These are phyloP conservation scores for Lottia scabra DNA, from an alignment of 2,888 invertebrate genomes.

Conservation along the genomic window DNA sequence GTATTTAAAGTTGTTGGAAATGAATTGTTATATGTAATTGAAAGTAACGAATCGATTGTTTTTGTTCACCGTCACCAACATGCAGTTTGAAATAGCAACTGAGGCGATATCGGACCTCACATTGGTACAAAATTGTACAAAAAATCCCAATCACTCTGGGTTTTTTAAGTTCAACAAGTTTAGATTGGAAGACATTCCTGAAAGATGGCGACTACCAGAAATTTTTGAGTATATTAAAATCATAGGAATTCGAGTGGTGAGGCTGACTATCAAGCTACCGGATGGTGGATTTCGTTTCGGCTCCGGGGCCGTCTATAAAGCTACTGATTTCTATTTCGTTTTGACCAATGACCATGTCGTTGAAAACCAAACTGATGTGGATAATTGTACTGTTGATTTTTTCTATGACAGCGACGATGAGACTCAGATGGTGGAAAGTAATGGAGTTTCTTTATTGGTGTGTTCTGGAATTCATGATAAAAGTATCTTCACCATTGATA, in stretches of 20 bases:
- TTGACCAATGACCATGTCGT: neutral
- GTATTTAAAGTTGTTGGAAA: too few relatives aligned
- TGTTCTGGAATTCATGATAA: neutral
- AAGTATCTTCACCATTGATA: neutral
- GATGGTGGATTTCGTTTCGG: neutral
- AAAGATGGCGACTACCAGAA: neutral
- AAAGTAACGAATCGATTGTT: too few relatives aligned
- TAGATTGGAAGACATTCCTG: neutral
- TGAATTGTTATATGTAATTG: too few relatives aligned
- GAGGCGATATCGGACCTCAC: neutral
- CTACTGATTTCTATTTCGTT: neutral
- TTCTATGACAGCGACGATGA: neutral
- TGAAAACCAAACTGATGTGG: neutral
- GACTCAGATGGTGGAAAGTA: neutral
- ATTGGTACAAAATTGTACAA: neutral
- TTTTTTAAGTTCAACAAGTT: neutral
- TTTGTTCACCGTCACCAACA: too few relatives aligned
- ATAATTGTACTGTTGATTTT: neutral
- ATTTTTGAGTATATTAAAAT: neutral
- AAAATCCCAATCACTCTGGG: neutral
- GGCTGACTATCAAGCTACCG: neutral
- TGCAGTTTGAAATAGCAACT: neutral
- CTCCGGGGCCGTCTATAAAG: neutral
- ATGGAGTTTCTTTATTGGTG: neutral
- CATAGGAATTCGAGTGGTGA: neutral